phyloP scores from a whole-genome alignment of 2,113 vertebrate species.

The Antigone vipio region DNA sequence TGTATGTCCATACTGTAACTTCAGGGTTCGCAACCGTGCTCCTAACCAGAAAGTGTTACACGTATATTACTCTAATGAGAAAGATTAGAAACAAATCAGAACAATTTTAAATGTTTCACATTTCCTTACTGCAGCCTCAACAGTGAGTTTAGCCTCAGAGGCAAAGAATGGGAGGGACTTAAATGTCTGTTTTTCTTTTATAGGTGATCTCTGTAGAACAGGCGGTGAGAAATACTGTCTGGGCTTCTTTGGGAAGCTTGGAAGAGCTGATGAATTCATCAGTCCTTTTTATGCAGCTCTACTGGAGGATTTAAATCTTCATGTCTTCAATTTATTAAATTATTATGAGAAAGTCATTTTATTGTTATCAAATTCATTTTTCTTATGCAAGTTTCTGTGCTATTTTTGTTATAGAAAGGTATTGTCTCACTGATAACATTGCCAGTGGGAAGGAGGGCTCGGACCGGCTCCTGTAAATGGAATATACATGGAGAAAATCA shows the following conservation, averaged over 20 bases:
- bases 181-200: neutral
- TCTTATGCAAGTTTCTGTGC: slow-evolving; percentile 14
- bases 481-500: neutral
- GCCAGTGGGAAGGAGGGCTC: neutral
- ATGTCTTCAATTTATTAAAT: slow-evolving; percentile 42
- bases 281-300: slow-evolving; percentile 24
- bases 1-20: neutral
- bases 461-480: neutral
- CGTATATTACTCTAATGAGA: neutral
- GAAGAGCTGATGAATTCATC: slow-evolving; percentile 22
- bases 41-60: neutral
- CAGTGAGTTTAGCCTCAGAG: neutral
- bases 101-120: neutral
- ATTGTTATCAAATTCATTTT: slow-evolving; percentile 45
- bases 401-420: slow-evolving; percentile 41
- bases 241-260: slow-evolving; percentile 9
- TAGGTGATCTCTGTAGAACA: neutral
- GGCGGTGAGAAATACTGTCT: neutral
- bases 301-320: slow-evolving; percentile 46
- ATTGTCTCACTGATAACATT: slow-evolving; percentile 29
- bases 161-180: neutral
- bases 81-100: neutral
- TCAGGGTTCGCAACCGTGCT: neutral
- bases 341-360: slow-evolving; percentile 45
- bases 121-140: neutral